These are phyloP conservation scores for Zoroaster sp. DNA, from an alignment of 53 echinoderm and acorn worm species.

Conservation along the genomic window DNA sequence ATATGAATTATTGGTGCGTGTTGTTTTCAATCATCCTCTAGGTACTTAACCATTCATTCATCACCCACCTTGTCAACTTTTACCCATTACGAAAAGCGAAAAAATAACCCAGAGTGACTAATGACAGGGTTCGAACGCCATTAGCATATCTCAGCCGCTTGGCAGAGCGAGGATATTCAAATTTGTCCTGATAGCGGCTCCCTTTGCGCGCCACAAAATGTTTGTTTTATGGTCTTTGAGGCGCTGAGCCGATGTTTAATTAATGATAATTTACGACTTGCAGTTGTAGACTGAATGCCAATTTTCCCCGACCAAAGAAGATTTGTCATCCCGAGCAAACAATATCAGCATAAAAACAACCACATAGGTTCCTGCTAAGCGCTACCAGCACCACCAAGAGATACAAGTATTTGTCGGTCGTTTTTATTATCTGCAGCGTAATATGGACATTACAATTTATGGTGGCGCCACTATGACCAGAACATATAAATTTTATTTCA, in stretches of 20 bases:
- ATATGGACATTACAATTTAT: constrained; percentile 45
- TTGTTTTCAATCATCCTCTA: constrained; percentile 52
- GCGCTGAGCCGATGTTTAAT: constrained; percentile 55
- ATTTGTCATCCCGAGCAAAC: constrained; percentile 41
- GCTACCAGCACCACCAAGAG: neutral
- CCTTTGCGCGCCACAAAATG: constrained; percentile 35
- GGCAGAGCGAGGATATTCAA: constrained; percentile 27
- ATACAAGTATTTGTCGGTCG: neutral
- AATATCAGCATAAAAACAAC: neutral
- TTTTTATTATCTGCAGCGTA: neutral
- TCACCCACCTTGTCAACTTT: constrained; percentile 26
- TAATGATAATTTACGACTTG: constrained; percentile 60
- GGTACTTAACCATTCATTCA: constrained; percentile 52
- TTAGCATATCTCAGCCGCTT: constrained; percentile 49
- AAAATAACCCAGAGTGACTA: constrained; percentile 45
- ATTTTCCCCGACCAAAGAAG: constrained; percentile 26
- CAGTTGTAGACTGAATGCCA: constrained; percentile 52
- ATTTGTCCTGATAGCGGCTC: constrained; percentile 25
- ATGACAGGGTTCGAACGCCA: constrained; percentile 9
- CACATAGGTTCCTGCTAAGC: neutral
- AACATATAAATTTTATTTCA: constrained; percentile 56
- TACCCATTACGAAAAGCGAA: constrained; percentile 43
- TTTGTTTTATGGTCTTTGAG: constrained; percentile 63
- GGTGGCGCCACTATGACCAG: constrained; percentile 48
- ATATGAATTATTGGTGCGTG: constrained; percentile 54